A percentile compares a stretch with the other conserved stretches of the same genome.
These are phyloP conservation scores for Nemapogon koenigi DNA, from an alignment of 2,888 invertebrate genomes.

Conservation along the genomic window DNA sequence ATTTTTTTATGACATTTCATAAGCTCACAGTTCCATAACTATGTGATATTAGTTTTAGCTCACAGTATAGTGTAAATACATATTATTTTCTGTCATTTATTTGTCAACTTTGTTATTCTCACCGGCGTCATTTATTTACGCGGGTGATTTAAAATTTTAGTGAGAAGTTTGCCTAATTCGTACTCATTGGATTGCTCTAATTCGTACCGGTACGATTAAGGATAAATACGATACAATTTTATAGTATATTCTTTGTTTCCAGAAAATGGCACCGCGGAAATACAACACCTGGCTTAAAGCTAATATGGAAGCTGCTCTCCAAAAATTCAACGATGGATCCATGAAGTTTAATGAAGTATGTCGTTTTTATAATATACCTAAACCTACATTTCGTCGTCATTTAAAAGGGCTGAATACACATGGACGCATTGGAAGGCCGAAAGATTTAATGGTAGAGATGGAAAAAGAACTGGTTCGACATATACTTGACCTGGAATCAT, in stretches of 20 bases:
- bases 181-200: too few relatives aligned
- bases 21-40: neutral
- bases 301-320: slow-evolving; percentile 13
- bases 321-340: slow-evolving; percentile 11
- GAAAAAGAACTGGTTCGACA: slow-evolving; percentile 15
- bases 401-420: slow-evolving; percentile 12
- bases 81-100: neutral
- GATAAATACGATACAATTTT: neutral
- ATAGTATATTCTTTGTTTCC: neutral
- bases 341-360: slow-evolving; percentile 13
- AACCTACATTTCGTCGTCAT: slow-evolving; percentile 14
- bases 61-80: neutral
- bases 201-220: neutral
- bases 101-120: neutral
- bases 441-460: slow-evolving; percentile 14
- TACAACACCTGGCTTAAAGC: slow-evolving; percentile 11
- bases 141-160: neutral
- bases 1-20: neutral
- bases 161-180: too few relatives aligned
- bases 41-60: neutral
- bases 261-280: neutral
- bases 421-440: slow-evolving; percentile 14
- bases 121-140: neutral
- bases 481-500: slow-evolving; percentile 14
- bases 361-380: slow-evolving; percentile 15